A percentile compares a stretch with the other conserved stretches of the same genome.
Conservation (phyloP, 2,113 vertebrate genomes). For the Polyodon spathula region DNA sequence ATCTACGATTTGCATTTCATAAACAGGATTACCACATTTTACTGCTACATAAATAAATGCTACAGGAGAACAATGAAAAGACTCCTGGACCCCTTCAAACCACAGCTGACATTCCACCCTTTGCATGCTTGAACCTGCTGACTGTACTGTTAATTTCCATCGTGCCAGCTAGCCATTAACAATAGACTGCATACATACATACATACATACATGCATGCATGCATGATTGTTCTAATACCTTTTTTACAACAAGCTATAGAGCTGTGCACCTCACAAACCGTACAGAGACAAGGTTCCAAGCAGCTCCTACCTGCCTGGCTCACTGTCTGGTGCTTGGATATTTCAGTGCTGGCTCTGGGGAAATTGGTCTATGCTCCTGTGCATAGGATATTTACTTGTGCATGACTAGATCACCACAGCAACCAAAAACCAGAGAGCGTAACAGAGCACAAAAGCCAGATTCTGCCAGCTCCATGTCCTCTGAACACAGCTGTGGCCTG, state of each 20-base stretch:
- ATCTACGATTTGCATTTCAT: too few species aligned
- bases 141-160: too few species aligned
- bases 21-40: too few species aligned
- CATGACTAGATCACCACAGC: constrained; percentile 17
- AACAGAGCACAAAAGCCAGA: constrained; percentile 6
- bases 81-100: too few species aligned
- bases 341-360: constrained; percentile 2
- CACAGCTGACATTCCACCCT: too few species aligned
- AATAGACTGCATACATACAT: too few species aligned
- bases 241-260: background rate
- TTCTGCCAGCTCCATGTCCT: constrained; percentile 7
- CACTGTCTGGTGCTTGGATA: background rate
- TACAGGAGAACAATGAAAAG: too few species aligned
- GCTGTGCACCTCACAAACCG: background rate
- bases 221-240: too few species aligned
- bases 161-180: too few species aligned
- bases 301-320: background rate
- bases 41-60: too few species aligned
- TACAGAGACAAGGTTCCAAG: background rate
- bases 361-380: background rate
- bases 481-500: background rate
- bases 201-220: too few species aligned
- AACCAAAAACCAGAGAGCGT: constrained; percentile 12
- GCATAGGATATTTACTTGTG: background rate
- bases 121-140: too few species aligned